These are phyloP conservation scores for Drosophila leonis DNA, from an alignment of 2,888 invertebrate species.

Conservation along the genomic window DNA sequence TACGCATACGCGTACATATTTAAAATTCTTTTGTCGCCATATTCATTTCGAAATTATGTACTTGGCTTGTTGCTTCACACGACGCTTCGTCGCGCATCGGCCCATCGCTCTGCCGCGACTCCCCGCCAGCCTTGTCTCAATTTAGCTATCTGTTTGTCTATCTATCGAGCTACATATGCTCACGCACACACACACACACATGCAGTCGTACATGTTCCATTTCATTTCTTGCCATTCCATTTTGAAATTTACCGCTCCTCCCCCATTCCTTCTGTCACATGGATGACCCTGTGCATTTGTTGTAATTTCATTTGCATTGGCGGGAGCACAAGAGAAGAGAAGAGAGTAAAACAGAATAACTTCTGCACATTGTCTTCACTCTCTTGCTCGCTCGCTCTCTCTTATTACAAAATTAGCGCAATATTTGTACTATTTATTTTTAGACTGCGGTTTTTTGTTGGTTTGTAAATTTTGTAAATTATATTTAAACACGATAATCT, in stretches of 20 bases:
- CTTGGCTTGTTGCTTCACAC: slow-evolving; percentile 78
- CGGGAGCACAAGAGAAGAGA: slow-evolving; percentile 15
- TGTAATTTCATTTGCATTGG: slow-evolving; percentile 37
- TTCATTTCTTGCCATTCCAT: slow-evolving; percentile 27
- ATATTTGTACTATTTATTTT: slow-evolving; percentile 64
- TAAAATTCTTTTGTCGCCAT: slow-evolving; percentile 77
- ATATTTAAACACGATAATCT: slow-evolving; percentile 68
- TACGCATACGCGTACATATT: slow-evolving; percentile 56
- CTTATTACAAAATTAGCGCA: slow-evolving; percentile 58
- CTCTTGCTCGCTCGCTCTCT: not conserved
- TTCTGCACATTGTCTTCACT: slow-evolving; percentile 21
- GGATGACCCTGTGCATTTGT: slow-evolving; percentile 60
- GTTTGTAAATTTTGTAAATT: slow-evolving; percentile 63
- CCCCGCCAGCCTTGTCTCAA: slow-evolving; percentile 52
- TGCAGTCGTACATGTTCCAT: slow-evolving; percentile 22
- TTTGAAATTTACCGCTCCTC: slow-evolving; percentile 2
- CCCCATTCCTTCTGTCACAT: slow-evolving; percentile 13
- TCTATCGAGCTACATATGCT: slow-evolving; percentile 36
- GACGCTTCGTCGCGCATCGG: slow-evolving; percentile 63
- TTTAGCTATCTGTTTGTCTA: slow-evolving; percentile 63
- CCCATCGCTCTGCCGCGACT: slow-evolving; percentile 4
- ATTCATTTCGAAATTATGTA: slow-evolving; percentile 75
- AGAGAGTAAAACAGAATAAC: slow-evolving; percentile 1
- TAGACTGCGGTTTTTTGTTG: slow-evolving; percentile 59
- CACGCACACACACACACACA: slow-evolving; percentile 1